Percentiles rank a stretch among this genome's conserved stretches.
Conservation (phyloP, 2,888 invertebrate genomes). For the Drosophila barbarae region DNA sequence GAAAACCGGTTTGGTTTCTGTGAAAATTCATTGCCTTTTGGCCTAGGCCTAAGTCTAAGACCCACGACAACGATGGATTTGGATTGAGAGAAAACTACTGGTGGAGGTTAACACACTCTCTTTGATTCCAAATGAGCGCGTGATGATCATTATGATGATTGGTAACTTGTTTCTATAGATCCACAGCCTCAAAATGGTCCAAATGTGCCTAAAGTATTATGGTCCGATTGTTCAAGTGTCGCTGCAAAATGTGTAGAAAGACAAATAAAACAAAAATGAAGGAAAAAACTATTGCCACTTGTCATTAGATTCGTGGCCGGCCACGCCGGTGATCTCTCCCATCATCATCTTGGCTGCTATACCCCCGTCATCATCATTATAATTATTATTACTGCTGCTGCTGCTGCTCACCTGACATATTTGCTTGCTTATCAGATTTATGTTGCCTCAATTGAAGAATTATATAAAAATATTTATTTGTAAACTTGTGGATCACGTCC, state of each 20-base stretch:
- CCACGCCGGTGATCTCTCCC: constrained; percentile 27
- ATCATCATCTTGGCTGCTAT: constrained; percentile 11
- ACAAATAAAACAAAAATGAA: background rate
- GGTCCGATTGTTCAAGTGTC: constrained; percentile 43
- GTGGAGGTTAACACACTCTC: constrained; percentile 59
- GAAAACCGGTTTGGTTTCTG: constrained; percentile 25
- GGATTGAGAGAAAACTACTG: constrained; percentile 17
- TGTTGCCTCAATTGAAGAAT: constrained; percentile 51
- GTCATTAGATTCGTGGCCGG: constrained; percentile 34
- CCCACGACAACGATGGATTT: background rate
- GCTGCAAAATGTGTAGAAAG: constrained; percentile 6
- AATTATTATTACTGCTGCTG: constrained; percentile 29
- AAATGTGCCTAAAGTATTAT: constrained; percentile 4
- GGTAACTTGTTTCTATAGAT: constrained; percentile 2
- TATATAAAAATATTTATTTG: background rate
- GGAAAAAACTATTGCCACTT: constrained; percentile 52
- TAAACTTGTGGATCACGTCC: constrained; percentile 48
- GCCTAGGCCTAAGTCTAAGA: background rate
- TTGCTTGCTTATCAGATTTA: constrained; percentile 72
- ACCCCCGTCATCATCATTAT: constrained; percentile 17
- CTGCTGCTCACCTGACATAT: constrained; percentile 57
- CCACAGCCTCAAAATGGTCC: background rate
- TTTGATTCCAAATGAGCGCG: constrained; percentile 51
- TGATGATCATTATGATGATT: constrained; percentile 19
- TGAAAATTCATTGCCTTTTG: constrained; percentile 24